Conservation (phyloP, 2,888 invertebrate genomes). For the Gandaritis pyraliata region DNA sequence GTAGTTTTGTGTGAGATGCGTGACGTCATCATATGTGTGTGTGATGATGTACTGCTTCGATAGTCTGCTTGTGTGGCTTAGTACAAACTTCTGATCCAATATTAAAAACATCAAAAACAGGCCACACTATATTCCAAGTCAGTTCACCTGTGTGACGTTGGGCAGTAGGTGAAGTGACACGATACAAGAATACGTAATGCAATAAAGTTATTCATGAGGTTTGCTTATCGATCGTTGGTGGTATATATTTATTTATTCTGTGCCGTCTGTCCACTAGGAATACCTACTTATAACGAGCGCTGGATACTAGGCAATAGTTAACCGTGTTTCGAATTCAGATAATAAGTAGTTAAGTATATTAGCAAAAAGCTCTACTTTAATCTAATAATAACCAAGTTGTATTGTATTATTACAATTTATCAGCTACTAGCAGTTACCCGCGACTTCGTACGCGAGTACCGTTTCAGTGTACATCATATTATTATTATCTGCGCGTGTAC, state of each 20-base stretch:
- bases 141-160: slow-evolving; percentile 4
- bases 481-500: too few relatives aligned
- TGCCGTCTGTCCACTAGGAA: slow-evolving; percentile 13
- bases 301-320: background rate
- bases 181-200: slow-evolving; percentile 64
- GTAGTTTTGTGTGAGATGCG: slow-evolving; percentile 50
- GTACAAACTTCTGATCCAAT: background rate
- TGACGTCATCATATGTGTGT: slow-evolving; percentile 56
- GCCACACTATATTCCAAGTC: slow-evolving; percentile 2
- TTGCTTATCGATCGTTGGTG: slow-evolving; percentile 56
- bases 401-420: slow-evolving; percentile 1
- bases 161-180: slow-evolving; percentile 17
- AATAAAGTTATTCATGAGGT: slow-evolving; percentile 77
- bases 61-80: background rate
- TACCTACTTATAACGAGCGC: background rate
- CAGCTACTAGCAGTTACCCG: too few relatives aligned
- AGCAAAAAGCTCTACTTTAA: too few relatives aligned
- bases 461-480: too few relatives aligned
- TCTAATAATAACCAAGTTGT: background rate
- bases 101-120: background rate
- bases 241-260: slow-evolving; percentile 14
- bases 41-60: background rate
- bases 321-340: too few relatives aligned
- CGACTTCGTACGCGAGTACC: too few relatives aligned
- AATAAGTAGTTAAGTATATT: too few relatives aligned